Evolutionary conservation across 2,113 vertebrate species (phyloP).

Genomic region (Seriola rivoliana): DNA sequence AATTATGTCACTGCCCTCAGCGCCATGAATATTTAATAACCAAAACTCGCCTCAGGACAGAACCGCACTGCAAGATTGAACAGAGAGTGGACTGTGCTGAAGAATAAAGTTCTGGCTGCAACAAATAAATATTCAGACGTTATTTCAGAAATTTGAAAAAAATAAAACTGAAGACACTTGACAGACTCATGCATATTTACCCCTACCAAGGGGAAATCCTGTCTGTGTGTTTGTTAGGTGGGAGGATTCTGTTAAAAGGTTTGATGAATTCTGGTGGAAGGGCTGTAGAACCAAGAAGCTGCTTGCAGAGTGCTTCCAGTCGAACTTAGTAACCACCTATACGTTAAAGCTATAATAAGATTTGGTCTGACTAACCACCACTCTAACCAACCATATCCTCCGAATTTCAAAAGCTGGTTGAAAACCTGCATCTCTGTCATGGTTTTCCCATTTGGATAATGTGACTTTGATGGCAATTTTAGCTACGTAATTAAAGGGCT

Average conservation of each 20-base stretch:
- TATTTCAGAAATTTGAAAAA: background rate
- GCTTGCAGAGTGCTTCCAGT: background rate
- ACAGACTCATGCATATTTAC: background rate
- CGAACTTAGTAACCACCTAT: constrained; percentile 10
- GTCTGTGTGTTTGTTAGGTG: background rate
- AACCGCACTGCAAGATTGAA: constrained; percentile 34
- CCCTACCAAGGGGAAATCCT: no score
- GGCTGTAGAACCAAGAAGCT: background rate
- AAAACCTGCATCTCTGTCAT: constrained; percentile 44
- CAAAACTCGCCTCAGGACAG: background rate
- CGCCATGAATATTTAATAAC: constrained; percentile 52
- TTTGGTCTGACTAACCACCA: constrained; percentile 25
- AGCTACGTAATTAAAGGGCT: constrained; percentile 67
- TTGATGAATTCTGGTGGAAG: background rate
- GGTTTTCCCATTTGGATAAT: constrained; percentile 56
- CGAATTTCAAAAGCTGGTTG: constrained; percentile 35
- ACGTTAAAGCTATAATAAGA: constrained; percentile 58
- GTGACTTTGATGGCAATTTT: constrained; percentile 56
- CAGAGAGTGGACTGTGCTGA: background rate
- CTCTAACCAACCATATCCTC: constrained; percentile 33
- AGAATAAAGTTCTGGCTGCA: constrained; percentile 1
- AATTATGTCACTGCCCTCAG: constrained; percentile 42
- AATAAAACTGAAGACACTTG: background rate
- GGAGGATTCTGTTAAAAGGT: no score
- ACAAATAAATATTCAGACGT: constrained; percentile 4